Evolutionary conservation across 1,140 invertebrate species (phyloP), one percentile per base, ranked within the genome.

Genomic region (Cydia amplana): DNA sequence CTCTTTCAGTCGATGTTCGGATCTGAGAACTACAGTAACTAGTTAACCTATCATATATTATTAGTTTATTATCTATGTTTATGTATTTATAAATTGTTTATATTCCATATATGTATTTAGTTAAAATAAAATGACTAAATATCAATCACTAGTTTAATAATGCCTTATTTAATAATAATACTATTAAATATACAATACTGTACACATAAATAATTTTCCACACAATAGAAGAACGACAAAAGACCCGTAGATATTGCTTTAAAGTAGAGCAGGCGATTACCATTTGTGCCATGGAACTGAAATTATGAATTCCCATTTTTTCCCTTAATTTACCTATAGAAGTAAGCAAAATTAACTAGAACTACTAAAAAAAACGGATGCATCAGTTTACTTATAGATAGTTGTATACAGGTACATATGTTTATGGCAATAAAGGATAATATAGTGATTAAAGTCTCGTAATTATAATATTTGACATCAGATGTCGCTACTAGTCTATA

Each of bases 1-100:
- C 82, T 85, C 78, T 89, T 90, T 83, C 91, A 93, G 91, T 91
- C 90, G 77, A 90, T 89, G 86, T 93, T 91, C 85, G 91, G 90
- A 76, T 83, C 90, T 76, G 91, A 93, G 79, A 93, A 93, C 89
- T 93, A 88, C 87, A 70, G 77, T 75, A 89, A 80, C 74, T 91
- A 89, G 79, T 79, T 79, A 64, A 78, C 32, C 16, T 23, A 63
- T 6, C n/a, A 46, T 7, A 49, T 72, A 20, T 72, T 25, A 43
- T 43, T 49, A 49, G 36, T 72, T 7, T n/a, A 78, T 79, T 78
- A 79, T 81, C 83, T 85, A 84, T 85, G 28, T 28, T 86, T 82
- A 83, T 78, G 80, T 81, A 81, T 83, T 79, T 82, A 79, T 82
- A 83, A 60, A 74, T 63, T 60, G 16, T 64, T 20, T 74, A 16